These are phyloP conservation scores for Drosophila ogumai DNA, from an alignment of 1,140 invertebrate genomes.

Conservation along the genomic window DNA sequence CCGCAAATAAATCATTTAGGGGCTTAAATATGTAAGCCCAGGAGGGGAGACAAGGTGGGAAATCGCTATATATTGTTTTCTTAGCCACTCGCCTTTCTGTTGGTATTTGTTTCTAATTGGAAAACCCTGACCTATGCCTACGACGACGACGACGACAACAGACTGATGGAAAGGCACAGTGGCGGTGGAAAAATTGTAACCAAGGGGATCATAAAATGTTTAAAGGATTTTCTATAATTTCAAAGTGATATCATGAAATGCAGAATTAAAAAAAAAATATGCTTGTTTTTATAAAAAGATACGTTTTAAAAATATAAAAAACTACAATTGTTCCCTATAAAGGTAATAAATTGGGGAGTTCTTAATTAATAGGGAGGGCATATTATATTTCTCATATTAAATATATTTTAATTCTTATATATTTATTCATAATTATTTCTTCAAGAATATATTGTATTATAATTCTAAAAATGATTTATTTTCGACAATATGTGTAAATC, in stretches of 20 bases:
- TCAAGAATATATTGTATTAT: neutral
- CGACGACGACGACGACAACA: conserved; percentile 7
- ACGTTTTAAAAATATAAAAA: too few relatives aligned
- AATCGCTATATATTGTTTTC: conserved; percentile 34
- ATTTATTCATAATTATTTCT: too few relatives aligned
- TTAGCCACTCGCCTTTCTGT: conserved; percentile 14
- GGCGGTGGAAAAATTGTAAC: neutral
- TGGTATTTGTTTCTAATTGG: conserved; percentile 53
- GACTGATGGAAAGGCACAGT: conserved; percentile 6
- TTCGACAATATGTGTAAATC: neutral
- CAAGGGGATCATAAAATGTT: neutral
- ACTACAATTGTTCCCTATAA: too few relatives aligned
- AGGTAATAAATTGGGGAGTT: too few relatives aligned
- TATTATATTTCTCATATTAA: too few relatives aligned
- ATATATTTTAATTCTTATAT: too few relatives aligned
- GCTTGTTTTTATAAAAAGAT: too few relatives aligned
- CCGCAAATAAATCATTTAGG: conserved; percentile 43
- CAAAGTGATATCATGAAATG: too few relatives aligned
- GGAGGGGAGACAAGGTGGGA: neutral
- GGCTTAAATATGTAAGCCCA: conserved; percentile 26
- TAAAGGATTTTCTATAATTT: too few relatives aligned
- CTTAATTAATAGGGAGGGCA: too few relatives aligned
- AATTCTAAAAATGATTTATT: neutral
- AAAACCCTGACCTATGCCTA: conserved; percentile 72
- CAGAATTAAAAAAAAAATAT: too few relatives aligned